Conservation (phyloP, 2,113 vertebrate genomes). For the Panthera tigris region DNA sequence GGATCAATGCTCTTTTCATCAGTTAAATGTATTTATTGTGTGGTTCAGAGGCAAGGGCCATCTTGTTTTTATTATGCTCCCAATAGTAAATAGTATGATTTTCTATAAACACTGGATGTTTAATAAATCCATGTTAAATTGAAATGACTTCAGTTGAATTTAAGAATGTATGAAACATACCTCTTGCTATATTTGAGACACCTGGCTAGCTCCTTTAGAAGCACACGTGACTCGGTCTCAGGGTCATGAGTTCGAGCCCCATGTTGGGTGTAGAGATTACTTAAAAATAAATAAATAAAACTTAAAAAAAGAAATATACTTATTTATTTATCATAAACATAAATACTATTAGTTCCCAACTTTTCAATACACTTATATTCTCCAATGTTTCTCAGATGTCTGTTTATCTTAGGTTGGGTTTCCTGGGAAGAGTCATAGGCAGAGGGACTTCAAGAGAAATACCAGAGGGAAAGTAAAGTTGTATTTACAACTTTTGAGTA, state of each 20-base stretch:
- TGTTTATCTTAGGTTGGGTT: neutral
- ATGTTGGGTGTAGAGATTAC: neutral
- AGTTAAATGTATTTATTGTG: neutral
- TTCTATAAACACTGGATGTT: neutral
- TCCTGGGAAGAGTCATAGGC: neutral
- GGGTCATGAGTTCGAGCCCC: neutral
- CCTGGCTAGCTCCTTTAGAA: neutral
- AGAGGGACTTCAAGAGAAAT: neutral
- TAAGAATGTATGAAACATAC: neutral
- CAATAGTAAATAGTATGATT: neutral
- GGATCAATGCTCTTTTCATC: slow-evolving; percentile 35
- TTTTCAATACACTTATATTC: neutral
- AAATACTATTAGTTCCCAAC: neutral
- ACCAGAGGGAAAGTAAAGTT: neutral
- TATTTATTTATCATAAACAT: neutral
- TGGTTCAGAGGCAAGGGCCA: neutral
- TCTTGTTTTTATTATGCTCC: slow-evolving; percentile 19
- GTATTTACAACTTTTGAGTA: neutral
- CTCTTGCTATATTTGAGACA: neutral
- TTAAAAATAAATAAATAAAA: neutral
- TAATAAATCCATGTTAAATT: neutral
- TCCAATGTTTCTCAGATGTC: neutral
- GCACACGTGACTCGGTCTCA: neutral
- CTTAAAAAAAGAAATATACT: neutral
- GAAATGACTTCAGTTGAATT: neutral